These are phyloP conservation scores for Apodemus agrarius DNA, from an alignment of 2,797 vertebrate genomes.

Conservation along the genomic window DNA sequence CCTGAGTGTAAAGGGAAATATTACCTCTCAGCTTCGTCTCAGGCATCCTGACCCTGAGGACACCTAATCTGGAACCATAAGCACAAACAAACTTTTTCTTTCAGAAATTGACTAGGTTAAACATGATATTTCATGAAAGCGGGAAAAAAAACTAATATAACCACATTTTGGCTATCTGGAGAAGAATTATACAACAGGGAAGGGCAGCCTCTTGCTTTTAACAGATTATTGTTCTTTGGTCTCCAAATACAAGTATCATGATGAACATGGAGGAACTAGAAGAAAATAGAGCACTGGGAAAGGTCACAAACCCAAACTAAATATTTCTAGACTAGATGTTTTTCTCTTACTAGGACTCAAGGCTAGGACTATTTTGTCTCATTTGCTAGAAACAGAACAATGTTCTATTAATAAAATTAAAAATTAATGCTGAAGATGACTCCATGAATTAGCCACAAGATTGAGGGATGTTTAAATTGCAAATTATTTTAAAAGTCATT, in stretches of 20 bases:
- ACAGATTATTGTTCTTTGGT: background rate
- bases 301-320: background rate
- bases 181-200: background rate
- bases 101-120: background rate
- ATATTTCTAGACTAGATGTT: too few relatives aligned
- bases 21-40: background rate
- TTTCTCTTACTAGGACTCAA: slow-evolving; percentile 34
- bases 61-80: too few relatives aligned
- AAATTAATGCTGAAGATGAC: slow-evolving; percentile 53
- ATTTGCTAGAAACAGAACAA: slow-evolving; percentile 38
- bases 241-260: background rate
- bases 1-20: background rate
- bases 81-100: background rate
- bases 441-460: slow-evolving; percentile 72
- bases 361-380: slow-evolving; percentile 32
- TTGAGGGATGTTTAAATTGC: slow-evolving; percentile 66
- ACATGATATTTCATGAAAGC: background rate
- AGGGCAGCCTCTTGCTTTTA: background rate
- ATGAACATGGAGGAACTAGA: background rate
- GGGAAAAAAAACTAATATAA: background rate
- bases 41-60: background rate
- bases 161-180: background rate
- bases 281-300: background rate
- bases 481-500: slow-evolving; percentile 81
- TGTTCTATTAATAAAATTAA: slow-evolving; percentile 70